Base-by-base conservation (phyloP, 2,888 invertebrate genomes). In the Willowsia nigromaculata region DNA sequence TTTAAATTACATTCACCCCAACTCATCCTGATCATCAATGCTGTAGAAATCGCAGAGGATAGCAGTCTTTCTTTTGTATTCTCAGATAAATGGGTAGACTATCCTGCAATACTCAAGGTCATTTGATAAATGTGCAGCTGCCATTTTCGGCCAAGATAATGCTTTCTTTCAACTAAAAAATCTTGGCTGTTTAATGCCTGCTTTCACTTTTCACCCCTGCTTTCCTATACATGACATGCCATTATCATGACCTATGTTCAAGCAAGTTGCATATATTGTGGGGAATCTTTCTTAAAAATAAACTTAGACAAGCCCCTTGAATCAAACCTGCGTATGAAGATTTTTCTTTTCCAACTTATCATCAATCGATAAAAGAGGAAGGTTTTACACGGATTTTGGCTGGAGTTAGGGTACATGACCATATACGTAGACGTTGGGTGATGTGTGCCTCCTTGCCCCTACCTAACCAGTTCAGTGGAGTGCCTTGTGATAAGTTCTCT, bases 31-130 rank as follows among this genome's bases (percentile, higher is more conserved):
- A 53, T 53, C 53, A n/a, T n/a, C n/a, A n/a, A n/a, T n/a, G 18
- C 53, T 22, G 18, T 18, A 53, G 53, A 53, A 53, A 59, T 59
- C 27, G n/a, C 27, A 27, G 59, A 27, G 27, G 59, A 59, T 27
- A 59, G 59, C 59, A 30, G 62, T 33, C 18, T 59, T 33, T 68
- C 68, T 68, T 68, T 68, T 68, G 40, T 68, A 33, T 40, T 18
- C 40, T 37, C 65, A 18, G 40, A 43, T 3, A n/a, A n/a, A n/a
- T n/a, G n/a, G 4, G 1, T 33, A 15, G 56, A 25, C 56, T n/a
- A n/a, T 68, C 62, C 62, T n/a, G 15, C 62, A 62, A 62, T 68
- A 68, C 43, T 76, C 74, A 76, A 76, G 74, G 74, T 18, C 74
- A 76, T 68, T 68, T 40, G 40, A 68, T 68, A 40, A 68, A 68